These are phyloP conservation scores for Paratilapia polleni DNA, from an alignment of 2,113 vertebrate genomes.

Conservation along the genomic window DNA sequence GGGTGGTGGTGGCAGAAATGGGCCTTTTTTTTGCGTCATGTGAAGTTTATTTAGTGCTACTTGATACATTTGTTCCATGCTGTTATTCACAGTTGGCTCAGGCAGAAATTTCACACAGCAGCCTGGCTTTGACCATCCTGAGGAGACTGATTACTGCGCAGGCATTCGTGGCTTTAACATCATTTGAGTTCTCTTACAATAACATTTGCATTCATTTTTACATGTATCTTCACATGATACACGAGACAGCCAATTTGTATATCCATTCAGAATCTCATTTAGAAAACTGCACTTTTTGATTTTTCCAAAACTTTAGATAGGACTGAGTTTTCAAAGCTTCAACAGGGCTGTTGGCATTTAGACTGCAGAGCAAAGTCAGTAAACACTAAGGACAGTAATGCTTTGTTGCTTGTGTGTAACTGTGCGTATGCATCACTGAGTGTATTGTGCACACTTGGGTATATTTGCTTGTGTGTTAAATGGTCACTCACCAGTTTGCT, in stretches of 20 bases:
- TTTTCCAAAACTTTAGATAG: not conserved
- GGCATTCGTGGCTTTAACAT: not conserved
- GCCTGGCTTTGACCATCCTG: not conserved
- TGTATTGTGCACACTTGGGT: conserved; percentile 19
- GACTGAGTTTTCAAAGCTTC: not conserved
- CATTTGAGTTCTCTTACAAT: not conserved
- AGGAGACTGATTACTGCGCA: no score
- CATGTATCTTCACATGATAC: not conserved
- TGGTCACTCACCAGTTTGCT: not conserved
- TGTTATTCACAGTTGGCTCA: not conserved
- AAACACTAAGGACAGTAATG: conserved; percentile 15
- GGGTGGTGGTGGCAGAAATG: no score
- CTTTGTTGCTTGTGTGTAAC: not conserved
- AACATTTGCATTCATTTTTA: not conserved
- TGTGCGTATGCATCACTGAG: conserved; percentile 1
- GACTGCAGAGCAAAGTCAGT: not conserved
- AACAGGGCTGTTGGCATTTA: not conserved
- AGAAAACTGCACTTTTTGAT: not conserved
- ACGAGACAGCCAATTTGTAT: not conserved
- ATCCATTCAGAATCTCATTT: not conserved
- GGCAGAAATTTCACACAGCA: not conserved
- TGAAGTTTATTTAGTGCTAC: no score
- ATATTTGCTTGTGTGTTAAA: conserved; percentile 23
- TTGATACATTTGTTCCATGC: not conserved
- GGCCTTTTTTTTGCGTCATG: not conserved